Evolutionary conservation across 64 coral and sea anemone species (phyloP).

Genomic region (Pocillopora verrucosa): DNA sequence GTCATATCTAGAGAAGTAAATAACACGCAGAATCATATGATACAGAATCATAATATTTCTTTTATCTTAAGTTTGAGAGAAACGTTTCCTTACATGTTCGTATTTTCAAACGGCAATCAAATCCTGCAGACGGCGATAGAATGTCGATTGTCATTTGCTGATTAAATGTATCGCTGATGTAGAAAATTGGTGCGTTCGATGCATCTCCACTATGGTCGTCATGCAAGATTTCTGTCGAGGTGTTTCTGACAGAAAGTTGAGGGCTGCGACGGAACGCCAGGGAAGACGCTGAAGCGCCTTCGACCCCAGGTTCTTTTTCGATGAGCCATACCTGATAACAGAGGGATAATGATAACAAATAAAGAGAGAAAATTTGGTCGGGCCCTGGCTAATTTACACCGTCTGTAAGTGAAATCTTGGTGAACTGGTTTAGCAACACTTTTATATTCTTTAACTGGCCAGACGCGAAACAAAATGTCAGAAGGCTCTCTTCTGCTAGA

Average conservation of each 20-base stretch:
- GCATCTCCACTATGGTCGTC: slow-evolving; percentile 1
- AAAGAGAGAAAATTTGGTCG: background rate
- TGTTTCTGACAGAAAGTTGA: background rate
- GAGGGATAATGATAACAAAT: background rate
- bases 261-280: background rate
- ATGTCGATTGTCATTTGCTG: slow-evolving; percentile 8
- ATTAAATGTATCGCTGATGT: background rate
- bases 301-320: background rate
- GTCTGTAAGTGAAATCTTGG: background rate
- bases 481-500: too few relatives aligned
- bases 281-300: background rate
- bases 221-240: background rate
- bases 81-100: slow-evolving; percentile 23
- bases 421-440: too few relatives aligned
- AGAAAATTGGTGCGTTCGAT: background rate
- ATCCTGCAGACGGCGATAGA: background rate
- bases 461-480: too few relatives aligned
- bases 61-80: background rate
- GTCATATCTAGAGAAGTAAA: too few relatives aligned
- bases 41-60: background rate
- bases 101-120: slow-evolving; percentile 27
- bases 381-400: background rate
- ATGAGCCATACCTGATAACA: slow-evolving; percentile 1
- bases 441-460: too few relatives aligned
- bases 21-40: background rate